Evolutionary conservation across 2,888 invertebrate species (phyloP).

Genomic region (Tinea semifulvella): DNA sequence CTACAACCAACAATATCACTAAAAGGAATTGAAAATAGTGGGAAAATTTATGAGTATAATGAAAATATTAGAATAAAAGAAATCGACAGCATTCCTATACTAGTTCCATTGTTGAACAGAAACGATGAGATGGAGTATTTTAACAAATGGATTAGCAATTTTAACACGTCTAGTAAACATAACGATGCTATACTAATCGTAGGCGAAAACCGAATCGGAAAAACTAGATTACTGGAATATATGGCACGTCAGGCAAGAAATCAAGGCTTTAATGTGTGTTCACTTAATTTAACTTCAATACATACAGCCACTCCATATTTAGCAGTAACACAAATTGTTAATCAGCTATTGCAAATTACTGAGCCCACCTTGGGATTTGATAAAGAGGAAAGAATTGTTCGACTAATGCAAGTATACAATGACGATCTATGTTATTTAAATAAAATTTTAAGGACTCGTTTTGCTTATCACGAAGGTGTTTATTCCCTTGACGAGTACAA

Average conservation of each 20-base stretch:
- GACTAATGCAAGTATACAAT: constrained; percentile 34
- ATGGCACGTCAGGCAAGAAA: constrained; percentile 43
- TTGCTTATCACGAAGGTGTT: constrained; percentile 52
- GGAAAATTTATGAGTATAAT: constrained; percentile 67
- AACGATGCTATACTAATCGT: constrained; percentile 65
- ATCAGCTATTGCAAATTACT: constrained; percentile 41
- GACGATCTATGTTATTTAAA: constrained; percentile 66
- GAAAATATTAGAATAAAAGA: constrained; percentile 54
- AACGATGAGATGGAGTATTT: constrained; percentile 54
- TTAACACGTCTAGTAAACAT: constrained; percentile 29
- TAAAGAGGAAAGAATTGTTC: constrained; percentile 50
- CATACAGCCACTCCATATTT: constrained; percentile 50
- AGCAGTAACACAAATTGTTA: constrained; percentile 50
- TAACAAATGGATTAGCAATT: constrained; percentile 38
- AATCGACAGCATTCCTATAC: constrained; percentile 45
- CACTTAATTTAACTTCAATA: constrained; percentile 41
- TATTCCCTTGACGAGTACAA: constrained; percentile 37
- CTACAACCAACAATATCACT: constrained; percentile 56
- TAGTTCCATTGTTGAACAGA: constrained; percentile 57
- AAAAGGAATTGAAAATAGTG: constrained; percentile 58
- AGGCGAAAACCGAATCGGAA: constrained; percentile 66
- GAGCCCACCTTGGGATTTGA: constrained; percentile 42
- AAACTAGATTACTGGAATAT: constrained; percentile 64
- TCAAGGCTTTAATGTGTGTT: constrained; percentile 30
- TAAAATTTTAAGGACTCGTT: constrained; percentile 57